Evolutionary conservation across 1,140 invertebrate genomes (phyloP), one percentile per base, ranked within the genome.

Genomic region (Micrasema longulum): DNA sequence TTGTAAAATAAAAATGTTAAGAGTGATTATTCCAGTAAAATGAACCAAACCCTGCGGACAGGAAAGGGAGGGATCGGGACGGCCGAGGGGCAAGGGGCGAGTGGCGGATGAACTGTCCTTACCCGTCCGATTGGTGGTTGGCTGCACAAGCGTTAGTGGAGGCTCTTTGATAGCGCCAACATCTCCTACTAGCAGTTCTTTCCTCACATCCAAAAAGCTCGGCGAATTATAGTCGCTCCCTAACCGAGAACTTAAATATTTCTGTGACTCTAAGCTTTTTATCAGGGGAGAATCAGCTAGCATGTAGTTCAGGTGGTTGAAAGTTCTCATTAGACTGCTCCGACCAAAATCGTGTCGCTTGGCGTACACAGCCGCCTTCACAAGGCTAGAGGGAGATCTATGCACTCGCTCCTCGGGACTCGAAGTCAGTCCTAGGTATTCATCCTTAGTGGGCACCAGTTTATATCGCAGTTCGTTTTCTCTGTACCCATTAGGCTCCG

Each of bases 331-430:
- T 12, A 75, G 31, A 12, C 69, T 50, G 14, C 60, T 47, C 10
- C 62, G 47, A 79, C 82, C 76, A 83, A 83, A 66, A 77, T 89
- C 87, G 75, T 87, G 86, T 50, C 85, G 83, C 80, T 90, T 89
- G 73, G 84, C 87, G 76, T 88, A 88, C 31, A 90, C 89, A 6
- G 89, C 89, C 9, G 88, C 87, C 79, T 91, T 90, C 55, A 91
- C 89, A 23, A 91, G 80, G 73, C 83, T 85, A 70, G 88, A 89
- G 14, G 90, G 90, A 45, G 88, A 89, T 85, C 89, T 85, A 5
- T 53, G 23, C 12, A 69, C 64, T 62, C 20, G 36, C 6, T 62
- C 35, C 22, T 41, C 38, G 1, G 43, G 16, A 14, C 14, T 38
- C 35, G 18, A 12, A 52, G 48, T 14, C 9, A 43, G 43, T 20